Base-by-base conservation (phyloP, 2,113 vertebrate genomes). In the Heteronetta atricapilla region DNA sequence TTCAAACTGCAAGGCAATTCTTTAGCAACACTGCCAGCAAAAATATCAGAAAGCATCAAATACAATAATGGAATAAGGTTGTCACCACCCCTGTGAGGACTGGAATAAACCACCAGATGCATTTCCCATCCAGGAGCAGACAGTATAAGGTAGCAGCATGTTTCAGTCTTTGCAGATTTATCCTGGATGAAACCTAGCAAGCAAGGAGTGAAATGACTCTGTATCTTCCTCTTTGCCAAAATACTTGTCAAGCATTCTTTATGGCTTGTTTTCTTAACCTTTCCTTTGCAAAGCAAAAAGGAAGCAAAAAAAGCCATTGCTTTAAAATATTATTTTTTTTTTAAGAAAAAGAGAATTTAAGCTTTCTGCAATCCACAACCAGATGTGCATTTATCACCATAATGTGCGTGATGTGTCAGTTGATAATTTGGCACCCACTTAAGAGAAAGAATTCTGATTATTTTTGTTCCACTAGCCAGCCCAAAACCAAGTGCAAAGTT, bases 371-470 rank as follows among this genome's bases (percentile, higher is more conserved):
- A 82, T 76, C 62, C 81, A 72, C 5, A 12, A 82, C 72, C 63
- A 95, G 95, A 93, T 19, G 2, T 94, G 72, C 50, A 69, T 92
- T 93, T 93, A 83, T 82, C 85, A 93, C 69, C 48, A 29, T 29
- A 75, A 86, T 3, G 3, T 91, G 93, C 68, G 19, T 53, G 82
- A 94, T 95, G 87, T 87, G 87, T 96, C 89, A 91, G 90, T 82
- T 78, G 80, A 89, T 94, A 93, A 92, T 82, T 79, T 96, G 93
- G 93, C 66, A 2, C 90, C 34, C 46, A 46, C 84, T 93, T 95
- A 69, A 86, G 93, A 94, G 83, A 94, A 96, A 85, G 94, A 95
- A 97, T 98, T 95, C 86, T 96, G 90, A 94, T 95, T 96, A 80
- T 89, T 95, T 92, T 93, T 82, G 46, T 95, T 96, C 93, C 95